These are phyloP conservation scores for Parapristionchus giblindavisi DNA, from an alignment of 2,888 invertebrate genomes.

Conservation along the genomic window DNA sequence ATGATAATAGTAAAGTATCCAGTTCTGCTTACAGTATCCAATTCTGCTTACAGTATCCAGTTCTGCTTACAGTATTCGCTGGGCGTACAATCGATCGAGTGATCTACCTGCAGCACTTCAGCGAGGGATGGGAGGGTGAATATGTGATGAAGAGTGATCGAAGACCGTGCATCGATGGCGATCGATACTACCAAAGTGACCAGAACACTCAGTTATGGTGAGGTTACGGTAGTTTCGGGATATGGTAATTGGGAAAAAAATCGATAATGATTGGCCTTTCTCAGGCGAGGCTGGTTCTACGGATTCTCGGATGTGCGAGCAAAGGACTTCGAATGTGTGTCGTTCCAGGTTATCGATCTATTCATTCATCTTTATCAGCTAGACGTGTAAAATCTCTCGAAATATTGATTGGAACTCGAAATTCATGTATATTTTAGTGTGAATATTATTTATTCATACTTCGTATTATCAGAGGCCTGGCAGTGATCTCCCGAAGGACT, in stretches of 20 bases:
- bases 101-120: constrained; percentile 85
- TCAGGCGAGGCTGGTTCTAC: constrained; percentile 77
- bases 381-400: too few species aligned
- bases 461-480: too few species aligned
- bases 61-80: constrained; percentile 9
- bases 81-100: constrained; percentile 78
- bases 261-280: constrained; percentile 28
- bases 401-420: too few species aligned
- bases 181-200: constrained; percentile 61
- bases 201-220: too few species aligned
- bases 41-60: too few species aligned
- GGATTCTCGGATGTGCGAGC: constrained; percentile 79
- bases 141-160: constrained; percentile 80
- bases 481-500: too few species aligned
- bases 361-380: too few species aligned
- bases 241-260: not conserved
- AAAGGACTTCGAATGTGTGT: constrained; percentile 80
- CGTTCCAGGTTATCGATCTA: constrained; percentile 74
- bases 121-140: constrained; percentile 82
- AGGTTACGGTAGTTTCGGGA: too few species aligned
- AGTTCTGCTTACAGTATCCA: too few species aligned
- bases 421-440: too few species aligned
- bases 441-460: too few species aligned
- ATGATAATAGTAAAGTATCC: too few species aligned
- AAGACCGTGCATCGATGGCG: constrained; percentile 73